Conservation (phyloP, 1,140 invertebrate genomes). For the Triops longicaudatus region DNA sequence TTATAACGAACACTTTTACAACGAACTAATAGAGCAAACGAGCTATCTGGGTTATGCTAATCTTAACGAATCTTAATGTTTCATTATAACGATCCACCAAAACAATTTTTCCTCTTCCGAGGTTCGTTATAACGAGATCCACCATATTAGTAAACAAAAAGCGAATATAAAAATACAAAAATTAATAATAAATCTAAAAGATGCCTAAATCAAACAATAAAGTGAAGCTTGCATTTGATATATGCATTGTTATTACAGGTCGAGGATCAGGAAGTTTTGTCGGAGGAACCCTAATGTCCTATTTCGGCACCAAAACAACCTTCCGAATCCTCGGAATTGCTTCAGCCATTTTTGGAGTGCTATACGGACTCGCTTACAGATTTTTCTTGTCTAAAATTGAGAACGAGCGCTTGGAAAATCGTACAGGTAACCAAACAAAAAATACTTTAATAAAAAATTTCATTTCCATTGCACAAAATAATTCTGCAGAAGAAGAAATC, state of each 20-base stretch:
- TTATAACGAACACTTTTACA: too few relatives aligned
- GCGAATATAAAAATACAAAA: too few relatives aligned
- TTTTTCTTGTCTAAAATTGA: slow-evolving; percentile 54
- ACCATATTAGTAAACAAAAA: too few relatives aligned
- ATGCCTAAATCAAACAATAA: not conserved
- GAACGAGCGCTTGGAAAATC: slow-evolving; percentile 21
- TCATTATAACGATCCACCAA: too few relatives aligned
- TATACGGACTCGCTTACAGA: slow-evolving; percentile 60
- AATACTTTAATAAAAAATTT: not conserved
- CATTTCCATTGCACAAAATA: not conserved
- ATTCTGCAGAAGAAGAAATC: not conserved
- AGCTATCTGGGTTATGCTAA: too few relatives aligned
- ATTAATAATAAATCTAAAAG: too few relatives aligned
- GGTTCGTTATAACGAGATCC: too few relatives aligned
- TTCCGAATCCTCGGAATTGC: slow-evolving; percentile 66
- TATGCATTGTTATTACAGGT: slow-evolving; percentile 39
- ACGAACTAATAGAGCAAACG: too few relatives aligned
- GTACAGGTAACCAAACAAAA: slow-evolving; percentile 12
- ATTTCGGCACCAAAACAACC: slow-evolving; percentile 58
- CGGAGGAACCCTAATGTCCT: slow-evolving; percentile 63
- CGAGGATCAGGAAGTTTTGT: slow-evolving; percentile 68
- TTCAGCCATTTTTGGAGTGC: slow-evolving; percentile 54
- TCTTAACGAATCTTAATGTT: too few relatives aligned
- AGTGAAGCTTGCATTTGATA: not conserved
- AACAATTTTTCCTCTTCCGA: too few relatives aligned